A percentile compares a stretch with the other conserved stretches of the same genome.
Evolutionary conservation across 2,113 vertebrate species (phyloP).

Genomic region (Heterotis niloticus): DNA sequence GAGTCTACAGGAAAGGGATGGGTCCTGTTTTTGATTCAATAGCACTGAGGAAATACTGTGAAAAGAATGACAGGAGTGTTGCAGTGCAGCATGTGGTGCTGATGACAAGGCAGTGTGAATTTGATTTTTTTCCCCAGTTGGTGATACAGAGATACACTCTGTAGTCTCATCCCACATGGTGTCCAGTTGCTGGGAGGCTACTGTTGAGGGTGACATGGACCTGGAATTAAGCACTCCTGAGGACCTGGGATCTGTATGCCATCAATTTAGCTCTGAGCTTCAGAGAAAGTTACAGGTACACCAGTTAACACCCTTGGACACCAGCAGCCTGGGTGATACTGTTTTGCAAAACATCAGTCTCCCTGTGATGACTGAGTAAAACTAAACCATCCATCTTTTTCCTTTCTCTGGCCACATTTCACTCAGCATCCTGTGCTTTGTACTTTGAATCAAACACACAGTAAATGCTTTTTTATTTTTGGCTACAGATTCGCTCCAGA

Average conservation of each 20-base stretch:
- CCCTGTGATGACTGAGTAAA: too few relatives aligned
- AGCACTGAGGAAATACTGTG: background rate
- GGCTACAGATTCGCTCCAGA: conserved; percentile 51
- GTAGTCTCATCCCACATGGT: conserved; percentile 37
- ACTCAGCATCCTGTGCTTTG: too few relatives aligned
- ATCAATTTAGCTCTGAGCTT: conserved; percentile 71
- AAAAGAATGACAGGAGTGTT: background rate
- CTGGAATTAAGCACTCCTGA: conserved; percentile 31
- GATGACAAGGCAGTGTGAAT: conserved; percentile 33
- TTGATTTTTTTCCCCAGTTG: background rate
- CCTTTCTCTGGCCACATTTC: too few relatives aligned
- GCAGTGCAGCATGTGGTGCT: background rate
- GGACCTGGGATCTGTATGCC: conserved; percentile 55
- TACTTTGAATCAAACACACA: too few relatives aligned
- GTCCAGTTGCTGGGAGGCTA: conserved; percentile 44
- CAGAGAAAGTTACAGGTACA: conserved; percentile 74
- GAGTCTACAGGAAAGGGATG: background rate
- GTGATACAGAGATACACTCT: conserved; percentile 35
- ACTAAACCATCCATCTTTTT: too few relatives aligned
- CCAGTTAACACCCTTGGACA: background rate
- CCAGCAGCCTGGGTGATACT: background rate
- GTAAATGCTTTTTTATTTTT: background rate
- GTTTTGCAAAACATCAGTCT: too few relatives aligned
- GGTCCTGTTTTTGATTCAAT: background rate
- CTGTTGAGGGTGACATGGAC: conserved; percentile 38